Conservation (phyloP, 2,113 vertebrate genomes). For the Alligator mississippiensis region DNA sequence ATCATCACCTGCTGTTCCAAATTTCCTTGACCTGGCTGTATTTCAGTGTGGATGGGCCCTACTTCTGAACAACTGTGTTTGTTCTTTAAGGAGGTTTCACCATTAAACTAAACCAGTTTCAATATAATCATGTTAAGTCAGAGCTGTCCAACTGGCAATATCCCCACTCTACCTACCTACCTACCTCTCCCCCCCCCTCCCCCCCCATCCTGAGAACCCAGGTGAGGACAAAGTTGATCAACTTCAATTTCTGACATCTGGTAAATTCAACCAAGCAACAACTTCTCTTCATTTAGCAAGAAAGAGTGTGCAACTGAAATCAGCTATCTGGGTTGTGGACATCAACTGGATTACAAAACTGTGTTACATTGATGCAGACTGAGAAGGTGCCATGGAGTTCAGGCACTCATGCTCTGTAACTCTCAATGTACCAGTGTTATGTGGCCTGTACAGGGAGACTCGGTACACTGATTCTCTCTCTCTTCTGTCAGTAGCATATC, state of each 20-base stretch:
- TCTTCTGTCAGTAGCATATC: conserved; percentile 5
- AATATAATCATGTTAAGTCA: no score
- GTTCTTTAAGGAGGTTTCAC: no score
- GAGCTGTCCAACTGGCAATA: no score
- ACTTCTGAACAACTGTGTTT: no score
- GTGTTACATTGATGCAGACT: conserved; percentile 6
- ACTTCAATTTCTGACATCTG: neutral
- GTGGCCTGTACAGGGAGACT: neutral
- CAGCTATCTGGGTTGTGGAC: neutral
- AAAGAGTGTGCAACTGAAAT: neutral
- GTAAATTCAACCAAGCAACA: conserved; percentile 25
- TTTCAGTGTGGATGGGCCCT: no score
- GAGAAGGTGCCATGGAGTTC: conserved; percentile 22
- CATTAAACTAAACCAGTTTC: no score
- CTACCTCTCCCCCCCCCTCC: no score
- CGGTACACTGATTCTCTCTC: conserved; percentile 18
- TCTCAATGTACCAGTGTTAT: neutral
- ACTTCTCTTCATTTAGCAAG: neutral
- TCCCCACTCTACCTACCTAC: no score
- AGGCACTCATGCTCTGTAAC: neutral
- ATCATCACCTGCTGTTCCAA: no score
- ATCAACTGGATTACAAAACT: neutral
- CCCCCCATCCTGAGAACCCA: neutral
- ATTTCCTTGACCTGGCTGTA: no score
- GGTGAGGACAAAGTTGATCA: conserved; percentile 1